Base-by-base conservation (phyloP, 1,140 invertebrate species). In the Centruroides vittatus region DNA sequence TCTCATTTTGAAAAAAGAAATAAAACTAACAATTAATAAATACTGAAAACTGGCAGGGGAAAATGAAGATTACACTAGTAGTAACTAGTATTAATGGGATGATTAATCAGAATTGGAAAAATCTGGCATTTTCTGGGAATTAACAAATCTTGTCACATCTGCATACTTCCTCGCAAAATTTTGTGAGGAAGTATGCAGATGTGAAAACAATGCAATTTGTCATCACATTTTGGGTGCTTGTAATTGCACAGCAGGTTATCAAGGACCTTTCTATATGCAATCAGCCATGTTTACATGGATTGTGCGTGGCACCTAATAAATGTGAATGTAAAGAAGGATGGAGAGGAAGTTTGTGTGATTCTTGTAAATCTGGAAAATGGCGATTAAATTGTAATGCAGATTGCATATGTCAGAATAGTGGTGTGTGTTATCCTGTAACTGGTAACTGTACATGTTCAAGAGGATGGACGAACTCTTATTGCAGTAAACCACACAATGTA, bases 251-350 rank as follows among this genome's bases (percentile, higher is more conserved):
- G 74, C 85, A 9, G 87, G 88, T 35, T 89, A 81, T 71, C 86
- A 80, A 47, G 89, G 89, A 61, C 85, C 88, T 34, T 73, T 90
- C 92, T 0, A 78, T 90, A 61, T 95, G 92, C 73, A 81, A 80
- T 6, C 77, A 86, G 35, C 76, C 82, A 11, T 96, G 93, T 70
- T 75, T 87, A 49, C 84, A 92, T 72, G 93, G 93, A 11, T 81
- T 78, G 49, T 96, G 92, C 71, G 73, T 87, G 35, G 86, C 82
- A 34, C 91, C 92, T 0, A 84, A 94, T 67, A 80, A 80, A 60
- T 95, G 92, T 72, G 83, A 89, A 72, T 95, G 92, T 70, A 82
- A 85, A 61, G 80, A 82, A 52, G 90, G 89, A 52, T 95, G 85
- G 71, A 90, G 91, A 48, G 92, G 92, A 47, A 85, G 86, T 7